Evolutionary conservation across 2,113 vertebrate species (phyloP).

Genomic region (Tauraco erythrolophus): DNA sequence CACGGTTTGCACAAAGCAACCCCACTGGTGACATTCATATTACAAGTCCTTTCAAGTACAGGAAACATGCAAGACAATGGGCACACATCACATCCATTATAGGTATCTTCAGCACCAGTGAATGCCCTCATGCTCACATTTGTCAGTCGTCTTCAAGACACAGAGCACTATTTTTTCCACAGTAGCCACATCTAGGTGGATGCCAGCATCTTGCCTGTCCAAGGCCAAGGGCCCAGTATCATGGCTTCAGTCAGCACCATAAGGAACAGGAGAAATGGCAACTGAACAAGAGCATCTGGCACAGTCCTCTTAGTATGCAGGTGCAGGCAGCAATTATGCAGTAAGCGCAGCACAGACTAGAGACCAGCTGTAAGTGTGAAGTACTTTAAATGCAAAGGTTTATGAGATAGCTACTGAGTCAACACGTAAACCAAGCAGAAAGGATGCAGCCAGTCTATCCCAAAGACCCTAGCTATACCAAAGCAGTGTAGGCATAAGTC

Average conservation of each 20-base stretch:
- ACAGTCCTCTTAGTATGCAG: background rate
- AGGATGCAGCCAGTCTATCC: background rate
- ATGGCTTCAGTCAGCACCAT: background rate
- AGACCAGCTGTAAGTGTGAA: background rate
- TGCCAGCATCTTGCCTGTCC: background rate
- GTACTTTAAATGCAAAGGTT: background rate
- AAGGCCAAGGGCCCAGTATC: background rate
- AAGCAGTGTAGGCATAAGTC: background rate
- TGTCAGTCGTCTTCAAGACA: background rate
- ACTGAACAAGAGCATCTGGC: background rate
- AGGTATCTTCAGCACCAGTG: background rate
- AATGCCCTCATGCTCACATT: background rate
- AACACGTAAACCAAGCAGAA: background rate
- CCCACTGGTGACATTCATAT: background rate
- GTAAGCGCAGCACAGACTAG: background rate
- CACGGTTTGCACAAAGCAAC: background rate
- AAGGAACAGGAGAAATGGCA: background rate
- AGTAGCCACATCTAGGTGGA: background rate
- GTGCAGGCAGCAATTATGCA: background rate
- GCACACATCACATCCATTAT: background rate
- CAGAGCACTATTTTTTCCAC: background rate
- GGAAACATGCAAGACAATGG: accelerated
- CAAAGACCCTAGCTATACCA: background rate
- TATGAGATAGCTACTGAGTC: background rate
- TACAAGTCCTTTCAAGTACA: background rate